These are phyloP conservation scores for Alligator mississippiensis DNA, from an alignment of 2,113 vertebrate species.

Conservation along the genomic window DNA sequence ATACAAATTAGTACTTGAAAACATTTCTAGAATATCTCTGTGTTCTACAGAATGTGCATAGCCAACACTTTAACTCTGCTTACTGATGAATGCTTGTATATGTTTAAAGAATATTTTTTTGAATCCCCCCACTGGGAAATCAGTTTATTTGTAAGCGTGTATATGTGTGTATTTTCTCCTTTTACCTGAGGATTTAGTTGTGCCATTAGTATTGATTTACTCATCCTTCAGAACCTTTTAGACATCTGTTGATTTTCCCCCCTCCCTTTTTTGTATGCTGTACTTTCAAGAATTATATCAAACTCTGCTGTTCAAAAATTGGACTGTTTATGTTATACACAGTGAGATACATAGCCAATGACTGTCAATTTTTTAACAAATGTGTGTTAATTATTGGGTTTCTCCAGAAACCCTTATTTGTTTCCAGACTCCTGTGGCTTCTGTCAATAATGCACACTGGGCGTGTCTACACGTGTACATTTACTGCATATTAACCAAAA, in stretches of 20 bases:
- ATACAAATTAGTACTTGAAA: background rate
- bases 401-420: background rate
- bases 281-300: background rate
- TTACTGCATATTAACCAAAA: too few species aligned
- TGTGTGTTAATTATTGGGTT: background rate
- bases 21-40: background rate
- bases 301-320: background rate
- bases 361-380: background rate
- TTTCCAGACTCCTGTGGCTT: too few species aligned
- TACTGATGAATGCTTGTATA: background rate
- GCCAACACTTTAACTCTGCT: background rate
- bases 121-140: background rate
- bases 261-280: background rate
- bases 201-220: background rate
- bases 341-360: background rate
- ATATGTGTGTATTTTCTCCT: background rate
- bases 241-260: background rate
- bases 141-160: background rate
- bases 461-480: too few species aligned
- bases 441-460: too few species aligned
- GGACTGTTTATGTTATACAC: background rate
- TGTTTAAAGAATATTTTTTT: background rate
- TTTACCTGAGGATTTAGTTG: background rate
- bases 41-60: background rate
- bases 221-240: background rate